Conservation (phyloP, 2,113 vertebrate species). For the Limnothrissa miodon region DNA sequence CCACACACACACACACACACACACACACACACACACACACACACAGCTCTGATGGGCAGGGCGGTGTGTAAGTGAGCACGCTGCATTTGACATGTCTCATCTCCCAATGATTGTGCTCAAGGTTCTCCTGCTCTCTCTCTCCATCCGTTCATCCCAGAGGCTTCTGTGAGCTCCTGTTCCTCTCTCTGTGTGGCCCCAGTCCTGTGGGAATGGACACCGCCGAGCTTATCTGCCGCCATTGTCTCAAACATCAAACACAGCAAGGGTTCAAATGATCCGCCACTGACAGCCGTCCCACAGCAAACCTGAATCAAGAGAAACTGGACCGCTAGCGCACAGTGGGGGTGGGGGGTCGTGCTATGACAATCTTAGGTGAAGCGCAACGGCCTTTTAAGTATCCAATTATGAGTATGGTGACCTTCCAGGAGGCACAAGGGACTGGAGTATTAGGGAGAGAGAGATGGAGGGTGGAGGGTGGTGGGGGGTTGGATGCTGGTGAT, state of each 20-base stretch:
- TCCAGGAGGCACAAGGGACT: slow-evolving; percentile 43
- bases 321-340: neutral
- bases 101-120: slow-evolving; percentile 24
- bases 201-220: neutral
- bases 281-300: neutral
- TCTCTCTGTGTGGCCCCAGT: neutral
- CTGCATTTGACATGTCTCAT: slow-evolving; percentile 39
- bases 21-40: neutral
- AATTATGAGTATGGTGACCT: slow-evolving; percentile 52
- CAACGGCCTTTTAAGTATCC: slow-evolving; percentile 38
- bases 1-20: neutral
- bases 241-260: neutral
- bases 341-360: neutral
- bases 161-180: neutral
- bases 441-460: slow-evolving; percentile 38
- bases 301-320: neutral
- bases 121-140: slow-evolving; percentile 12
- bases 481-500: slow-evolving; percentile 22
- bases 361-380: slow-evolving; percentile 31
- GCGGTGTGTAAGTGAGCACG: slow-evolving; percentile 44
- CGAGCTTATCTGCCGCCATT: neutral
- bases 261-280: neutral
- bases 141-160: neutral
- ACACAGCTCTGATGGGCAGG: neutral
- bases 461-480: too few species aligned